These are phyloP conservation scores for Sphyrna mokarran DNA, from an alignment of 2,113 vertebrate genomes.

Conservation along the genomic window DNA sequence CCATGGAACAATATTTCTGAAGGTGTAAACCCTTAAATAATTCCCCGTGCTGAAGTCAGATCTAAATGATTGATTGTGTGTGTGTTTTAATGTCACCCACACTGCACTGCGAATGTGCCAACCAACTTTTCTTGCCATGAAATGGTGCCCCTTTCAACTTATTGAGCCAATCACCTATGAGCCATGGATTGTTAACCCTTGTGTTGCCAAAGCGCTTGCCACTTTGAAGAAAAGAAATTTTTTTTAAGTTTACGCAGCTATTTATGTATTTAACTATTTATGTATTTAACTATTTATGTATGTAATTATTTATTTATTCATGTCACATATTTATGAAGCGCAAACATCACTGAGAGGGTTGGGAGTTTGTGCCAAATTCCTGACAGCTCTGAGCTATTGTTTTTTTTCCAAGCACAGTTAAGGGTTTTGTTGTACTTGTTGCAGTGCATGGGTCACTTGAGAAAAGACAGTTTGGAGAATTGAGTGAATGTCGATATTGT, in stretches of 20 bases:
- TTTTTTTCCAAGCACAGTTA: not conserved
- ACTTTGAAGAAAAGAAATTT: conserved; percentile 12
- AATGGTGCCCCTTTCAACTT: not conserved
- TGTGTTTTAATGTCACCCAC: not conserved
- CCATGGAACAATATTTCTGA: not conserved
- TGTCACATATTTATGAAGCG: not conserved
- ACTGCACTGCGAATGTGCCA: not conserved
- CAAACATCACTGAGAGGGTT: not conserved
- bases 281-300: conserved; percentile 16
- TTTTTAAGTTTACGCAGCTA: conserved; percentile 12
- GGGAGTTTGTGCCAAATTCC: not conserved
- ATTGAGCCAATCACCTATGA: conserved; percentile 25
- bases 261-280: conserved; percentile 16
- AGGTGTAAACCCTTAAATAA: not conserved
- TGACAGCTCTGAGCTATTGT: not conserved
- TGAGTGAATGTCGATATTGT: conserved; percentile 36
- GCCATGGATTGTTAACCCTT: conserved; percentile 27
- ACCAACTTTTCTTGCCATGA: not conserved
- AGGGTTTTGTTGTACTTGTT: not conserved
- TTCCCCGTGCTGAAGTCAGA: not conserved
- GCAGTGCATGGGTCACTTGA: conserved; percentile 30
- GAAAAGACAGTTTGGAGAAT: conserved; percentile 6
- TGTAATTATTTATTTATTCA: conserved; percentile 21
- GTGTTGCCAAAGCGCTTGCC: conserved; percentile 37
- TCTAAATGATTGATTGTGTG: not conserved